These are phyloP conservation scores for Yasuhikotakia modesta DNA, from an alignment of 2,797 vertebrate genomes.

Conservation along the genomic window DNA sequence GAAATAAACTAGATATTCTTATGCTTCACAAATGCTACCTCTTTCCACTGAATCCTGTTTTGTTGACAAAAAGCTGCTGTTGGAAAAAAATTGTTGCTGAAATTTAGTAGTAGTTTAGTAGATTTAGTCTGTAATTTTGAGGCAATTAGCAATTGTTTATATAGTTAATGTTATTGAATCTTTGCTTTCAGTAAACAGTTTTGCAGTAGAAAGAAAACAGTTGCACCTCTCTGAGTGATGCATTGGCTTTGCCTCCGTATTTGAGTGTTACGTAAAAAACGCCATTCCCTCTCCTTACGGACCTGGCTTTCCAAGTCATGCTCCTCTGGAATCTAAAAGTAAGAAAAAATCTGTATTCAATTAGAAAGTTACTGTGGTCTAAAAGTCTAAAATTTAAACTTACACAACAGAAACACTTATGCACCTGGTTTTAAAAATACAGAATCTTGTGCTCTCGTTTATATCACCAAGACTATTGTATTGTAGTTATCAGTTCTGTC, in stretches of 20 bases:
- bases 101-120: too few species aligned
- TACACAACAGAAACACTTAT: neutral
- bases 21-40: too few species aligned
- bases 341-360: neutral
- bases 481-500: too few species aligned
- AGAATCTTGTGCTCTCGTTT: neutral
- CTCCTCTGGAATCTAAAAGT: slow-evolving; percentile 89
- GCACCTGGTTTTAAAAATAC: neutral
- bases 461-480: neutral
- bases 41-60: too few species aligned
- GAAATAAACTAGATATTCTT: too few species aligned
- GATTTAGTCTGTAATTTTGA: neutral
- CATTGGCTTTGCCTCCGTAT: slow-evolving; percentile 87
- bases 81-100: too few species aligned
- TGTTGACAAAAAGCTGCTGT: too few species aligned
- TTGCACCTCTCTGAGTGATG: slow-evolving; percentile 87
- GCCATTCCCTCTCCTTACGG: slow-evolving; percentile 94
- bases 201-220: neutral
- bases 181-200: neutral
- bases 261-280: slow-evolving; percentile 88
- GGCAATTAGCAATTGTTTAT: neutral
- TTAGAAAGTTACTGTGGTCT: neutral
- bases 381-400: neutral
- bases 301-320: slow-evolving; percentile 94
- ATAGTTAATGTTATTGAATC: neutral